Evolutionary conservation across 2,888 invertebrate genomes (phyloP).

Genomic region (Vanessa cardui): DNA sequence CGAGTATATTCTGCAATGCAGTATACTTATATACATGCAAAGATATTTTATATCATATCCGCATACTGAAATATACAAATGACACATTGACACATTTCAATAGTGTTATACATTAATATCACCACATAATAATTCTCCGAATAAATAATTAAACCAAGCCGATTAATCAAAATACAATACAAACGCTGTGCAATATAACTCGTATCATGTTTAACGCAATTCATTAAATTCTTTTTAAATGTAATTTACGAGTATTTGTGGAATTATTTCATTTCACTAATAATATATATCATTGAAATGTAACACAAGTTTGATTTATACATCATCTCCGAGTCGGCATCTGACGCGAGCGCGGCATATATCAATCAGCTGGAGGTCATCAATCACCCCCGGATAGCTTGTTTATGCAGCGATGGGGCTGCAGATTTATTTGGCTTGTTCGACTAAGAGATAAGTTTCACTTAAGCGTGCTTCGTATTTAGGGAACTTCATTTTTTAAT

Average conservation of each 20-base stretch:
- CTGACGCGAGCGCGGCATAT: constrained; percentile 36
- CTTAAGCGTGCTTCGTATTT: not conserved
- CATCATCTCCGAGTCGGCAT: constrained; percentile 35
- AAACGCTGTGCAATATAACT: not conserved
- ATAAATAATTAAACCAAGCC: not conserved
- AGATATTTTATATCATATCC: not conserved
- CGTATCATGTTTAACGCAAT: not conserved
- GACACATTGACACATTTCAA: not conserved
- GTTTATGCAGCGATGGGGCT: constrained; percentile 46
- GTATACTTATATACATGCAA: not conserved
- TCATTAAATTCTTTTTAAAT: not conserved
- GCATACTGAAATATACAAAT: not conserved
- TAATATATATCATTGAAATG: constrained; percentile 21
- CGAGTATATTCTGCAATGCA: constrained; percentile 10
- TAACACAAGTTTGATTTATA: constrained; percentile 32
- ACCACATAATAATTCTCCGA: not conserved
- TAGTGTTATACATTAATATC: not conserved
- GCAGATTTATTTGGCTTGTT: constrained; percentile 33
- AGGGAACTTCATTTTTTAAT: too few species aligned
- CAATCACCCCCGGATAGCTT: constrained; percentile 47
- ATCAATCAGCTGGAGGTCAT: constrained; percentile 45
- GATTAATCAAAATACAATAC: not conserved
- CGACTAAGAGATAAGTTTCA: constrained; percentile 13
- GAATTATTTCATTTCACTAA: not conserved
- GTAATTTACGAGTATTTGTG: not conserved